Conservation (phyloP, 2,888 invertebrate genomes). For the Ophonus ardosiacus region DNA sequence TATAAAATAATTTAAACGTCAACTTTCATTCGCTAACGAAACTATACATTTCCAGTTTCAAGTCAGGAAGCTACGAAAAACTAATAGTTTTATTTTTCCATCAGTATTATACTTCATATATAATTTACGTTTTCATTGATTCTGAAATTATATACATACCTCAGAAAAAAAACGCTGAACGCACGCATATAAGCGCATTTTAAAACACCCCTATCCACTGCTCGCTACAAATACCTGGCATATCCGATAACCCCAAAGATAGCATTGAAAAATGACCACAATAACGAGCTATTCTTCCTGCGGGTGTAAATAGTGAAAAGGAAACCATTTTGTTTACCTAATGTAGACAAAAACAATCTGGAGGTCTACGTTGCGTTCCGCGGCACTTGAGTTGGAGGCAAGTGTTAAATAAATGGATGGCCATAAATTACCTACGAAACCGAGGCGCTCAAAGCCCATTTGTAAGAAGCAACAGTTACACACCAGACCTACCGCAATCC, state of each 20-base stretch:
- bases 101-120: not conserved
- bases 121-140: not conserved
- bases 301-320: conserved; percentile 25
- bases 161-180: not conserved
- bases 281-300: conserved; percentile 26
- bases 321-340: conserved; percentile 36
- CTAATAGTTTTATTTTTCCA: too few species aligned
- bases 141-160: not conserved
- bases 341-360: conserved; percentile 22
- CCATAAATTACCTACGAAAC: conserved; percentile 59
- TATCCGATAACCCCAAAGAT: not conserved
- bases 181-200: not conserved
- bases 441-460: conserved; percentile 43
- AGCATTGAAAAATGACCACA: conserved; percentile 12
- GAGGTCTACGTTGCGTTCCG: not conserved
- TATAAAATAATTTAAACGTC: too few species aligned
- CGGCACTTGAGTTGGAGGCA: conserved; percentile 28
- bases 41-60: too few species aligned
- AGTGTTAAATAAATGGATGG: conserved; percentile 60
- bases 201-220: not conserved
- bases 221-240: not conserved
- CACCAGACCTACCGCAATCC: conserved; percentile 55
- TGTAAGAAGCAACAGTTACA: conserved; percentile 60
- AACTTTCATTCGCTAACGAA: too few species aligned
- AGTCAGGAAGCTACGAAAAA: too few species aligned